Evolutionary conservation across 2,113 vertebrate species (phyloP), one percentile per base, ranked within the genome.

Genomic region (Acanthochromis polyacanthus): DNA sequence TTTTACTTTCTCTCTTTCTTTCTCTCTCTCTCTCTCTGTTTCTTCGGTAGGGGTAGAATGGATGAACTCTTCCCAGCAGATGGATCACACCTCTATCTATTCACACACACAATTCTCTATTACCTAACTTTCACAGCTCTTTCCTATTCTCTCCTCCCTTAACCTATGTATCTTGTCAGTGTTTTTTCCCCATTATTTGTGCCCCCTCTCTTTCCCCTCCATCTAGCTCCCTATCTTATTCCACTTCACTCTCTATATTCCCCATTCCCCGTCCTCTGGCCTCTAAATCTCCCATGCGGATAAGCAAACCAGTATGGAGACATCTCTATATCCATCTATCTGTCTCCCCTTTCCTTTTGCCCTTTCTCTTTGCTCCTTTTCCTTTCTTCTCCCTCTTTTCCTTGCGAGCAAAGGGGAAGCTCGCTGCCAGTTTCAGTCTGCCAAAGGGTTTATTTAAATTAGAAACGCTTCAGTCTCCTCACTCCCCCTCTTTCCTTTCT

Each of bases 361-460:
- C 80, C 65, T 83, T 55, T 64, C 70, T 64, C 66, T 69, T 71
- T 81, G 64, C 80, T 84, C 75, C 76, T 85, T 89, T 80, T 80
- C 80, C 82, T 83, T 86, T 76, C 71, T 82, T 82, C 84, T 83
- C 74, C 79, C 86, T 88, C 89, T 90, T 92, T 89, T 93, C 89
- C 88, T 80, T 78, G 79, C 51, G 79, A 88, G 79, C 91, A 88
- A 92, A 94, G 90, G 93, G 95, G 94, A 95, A 95, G 90, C 94
- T 92, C 50, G 82, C 94, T 95, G 95, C 94, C 94, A 95, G 93
- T 95, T 95, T 94, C 85, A 94, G 92, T 95, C 94, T 95, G 92
- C 93, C 91, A 80, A 92, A 93, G 92, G 95, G 91, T 95, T 95
- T 95, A 95, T 95, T 95, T 95, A 95, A 95, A 95, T 95, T 95